phyloP scores from a whole-genome alignment of 2,113 vertebrate species.

The Rhizomys pruinosus region DNA sequence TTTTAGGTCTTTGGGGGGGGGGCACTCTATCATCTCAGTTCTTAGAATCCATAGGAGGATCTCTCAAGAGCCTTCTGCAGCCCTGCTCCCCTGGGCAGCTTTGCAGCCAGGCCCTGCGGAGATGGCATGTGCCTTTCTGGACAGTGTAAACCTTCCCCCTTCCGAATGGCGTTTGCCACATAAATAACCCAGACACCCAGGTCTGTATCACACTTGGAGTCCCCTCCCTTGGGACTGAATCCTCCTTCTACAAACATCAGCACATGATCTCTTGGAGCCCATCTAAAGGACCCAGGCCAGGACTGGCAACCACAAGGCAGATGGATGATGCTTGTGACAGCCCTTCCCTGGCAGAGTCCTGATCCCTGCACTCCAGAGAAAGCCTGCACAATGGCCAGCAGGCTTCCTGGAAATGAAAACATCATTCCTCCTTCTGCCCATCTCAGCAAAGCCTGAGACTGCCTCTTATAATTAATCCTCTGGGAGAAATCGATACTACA shows the following conservation, averaged over 20 bases:
- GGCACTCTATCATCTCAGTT: too few relatives aligned
- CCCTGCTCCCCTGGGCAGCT: not conserved
- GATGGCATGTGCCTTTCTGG: not conserved
- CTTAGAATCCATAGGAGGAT: not conserved
- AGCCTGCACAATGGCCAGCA: slow-evolving; percentile 81
- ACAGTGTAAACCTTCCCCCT: slow-evolving; percentile 13
- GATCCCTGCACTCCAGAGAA: slow-evolving; percentile 83
- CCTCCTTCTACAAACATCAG: slow-evolving; percentile 29
- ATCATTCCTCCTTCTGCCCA: slow-evolving; percentile 87
- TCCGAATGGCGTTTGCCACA: not conserved
- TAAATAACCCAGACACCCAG: slow-evolving; percentile 39
- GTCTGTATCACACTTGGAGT: not conserved
- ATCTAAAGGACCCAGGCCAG: not conserved
- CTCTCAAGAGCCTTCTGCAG: not conserved
- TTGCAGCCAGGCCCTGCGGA: accelerated
- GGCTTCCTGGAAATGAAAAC: slow-evolving; percentile 87
- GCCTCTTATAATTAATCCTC: slow-evolving; percentile 88
- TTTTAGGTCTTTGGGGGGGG: not conserved
- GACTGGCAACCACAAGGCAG: slow-evolving; percentile 62
- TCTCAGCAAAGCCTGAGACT: slow-evolving; percentile 84
- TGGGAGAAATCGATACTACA: slow-evolving; percentile 88
- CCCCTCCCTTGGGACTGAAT: not conserved
- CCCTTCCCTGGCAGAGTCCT: slow-evolving; percentile 74
- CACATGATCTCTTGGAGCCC: not conserved
- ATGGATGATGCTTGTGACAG: slow-evolving; percentile 80